phyloP scores from a whole-genome alignment of 2,797 vertebrate species.

The Pseudomugil tenellus region DNA sequence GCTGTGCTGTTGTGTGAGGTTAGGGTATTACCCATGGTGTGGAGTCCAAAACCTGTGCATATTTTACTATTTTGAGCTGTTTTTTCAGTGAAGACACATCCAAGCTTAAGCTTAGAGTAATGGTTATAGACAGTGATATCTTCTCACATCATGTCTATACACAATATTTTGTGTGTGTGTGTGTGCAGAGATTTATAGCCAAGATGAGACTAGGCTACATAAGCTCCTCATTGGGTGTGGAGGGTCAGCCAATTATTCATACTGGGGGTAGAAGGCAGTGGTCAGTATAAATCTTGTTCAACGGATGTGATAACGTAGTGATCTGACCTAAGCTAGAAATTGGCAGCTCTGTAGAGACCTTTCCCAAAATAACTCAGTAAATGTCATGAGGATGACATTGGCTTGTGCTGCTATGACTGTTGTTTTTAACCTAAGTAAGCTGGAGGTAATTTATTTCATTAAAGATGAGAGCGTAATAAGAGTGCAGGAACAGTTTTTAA shows the following conservation, averaged over 20 bases:
- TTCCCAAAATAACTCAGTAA: conserved; percentile 65
- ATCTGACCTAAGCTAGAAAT: conserved; percentile 55
- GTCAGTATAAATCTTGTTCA: conserved; percentile 57
- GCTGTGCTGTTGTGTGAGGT: conserved; percentile 9
- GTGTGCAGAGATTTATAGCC: conserved; percentile 21
- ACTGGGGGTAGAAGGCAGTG: conserved; percentile 34
- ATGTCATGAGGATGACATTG: conserved; percentile 52
- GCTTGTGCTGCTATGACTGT: conserved; percentile 27
- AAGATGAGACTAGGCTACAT: conserved; percentile 34
- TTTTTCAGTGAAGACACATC: neutral
- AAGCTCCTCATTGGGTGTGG: conserved; percentile 25
- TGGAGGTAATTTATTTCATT: conserved; percentile 54
- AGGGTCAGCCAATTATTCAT: conserved; percentile 46
- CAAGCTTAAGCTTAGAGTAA: too few relatives aligned
- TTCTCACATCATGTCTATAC: neutral
- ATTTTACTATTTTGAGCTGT: neutral
- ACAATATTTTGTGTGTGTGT: conserved; percentile 1
- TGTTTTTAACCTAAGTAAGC: conserved; percentile 42
- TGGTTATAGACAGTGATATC: neutral
- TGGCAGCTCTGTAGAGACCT: conserved; percentile 50
- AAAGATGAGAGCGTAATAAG: conserved; percentile 51
- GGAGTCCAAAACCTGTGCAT: neutral
- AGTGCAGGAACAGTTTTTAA: conserved; percentile 35
- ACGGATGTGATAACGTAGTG: conserved; percentile 37
- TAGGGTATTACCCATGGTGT: neutral